Percentiles rank a stretch among this genome's conserved stretches.
Conservation (phyloP, 2,797 vertebrate species). For the Threskiornis aethiopicus region DNA sequence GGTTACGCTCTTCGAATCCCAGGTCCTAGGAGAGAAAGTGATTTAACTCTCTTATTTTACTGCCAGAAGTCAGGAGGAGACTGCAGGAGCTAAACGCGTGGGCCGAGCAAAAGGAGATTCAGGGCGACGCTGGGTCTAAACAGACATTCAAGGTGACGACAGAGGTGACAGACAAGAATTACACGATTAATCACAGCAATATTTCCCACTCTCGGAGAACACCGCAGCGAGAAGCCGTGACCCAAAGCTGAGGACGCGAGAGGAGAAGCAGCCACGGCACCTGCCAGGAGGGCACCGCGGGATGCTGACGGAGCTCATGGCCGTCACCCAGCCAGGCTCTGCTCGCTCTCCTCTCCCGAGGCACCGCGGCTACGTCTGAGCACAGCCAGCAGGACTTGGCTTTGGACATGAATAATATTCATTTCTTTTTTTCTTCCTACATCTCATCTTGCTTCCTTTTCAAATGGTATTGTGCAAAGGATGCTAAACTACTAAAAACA, state of each 20-base stretch:
- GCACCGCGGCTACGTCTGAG: background rate
- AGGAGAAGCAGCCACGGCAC: background rate
- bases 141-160: background rate
- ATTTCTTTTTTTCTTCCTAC: background rate
- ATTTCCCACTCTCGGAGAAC: background rate
- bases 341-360: rapidly evolving
- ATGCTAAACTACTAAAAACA: background rate
- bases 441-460: background rate
- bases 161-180: background rate
- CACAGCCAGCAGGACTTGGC: background rate
- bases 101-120: background rate
- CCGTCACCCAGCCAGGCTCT: background rate
- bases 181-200: rapidly evolving
- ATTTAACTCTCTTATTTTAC: background rate
- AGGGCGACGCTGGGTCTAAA: background rate
- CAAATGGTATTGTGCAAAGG: background rate
- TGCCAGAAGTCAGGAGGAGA: background rate
- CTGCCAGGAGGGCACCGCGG: background rate
- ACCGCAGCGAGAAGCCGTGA: background rate
- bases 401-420: background rate
- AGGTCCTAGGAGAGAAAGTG: background rate
- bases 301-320: background rate
- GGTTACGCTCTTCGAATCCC: background rate
- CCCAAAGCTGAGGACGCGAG: background rate
- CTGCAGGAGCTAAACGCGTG: background rate